These are phyloP conservation scores for Eonycteris spelaea DNA, from an alignment of 2,113 vertebrate species.

Conservation along the genomic window DNA sequence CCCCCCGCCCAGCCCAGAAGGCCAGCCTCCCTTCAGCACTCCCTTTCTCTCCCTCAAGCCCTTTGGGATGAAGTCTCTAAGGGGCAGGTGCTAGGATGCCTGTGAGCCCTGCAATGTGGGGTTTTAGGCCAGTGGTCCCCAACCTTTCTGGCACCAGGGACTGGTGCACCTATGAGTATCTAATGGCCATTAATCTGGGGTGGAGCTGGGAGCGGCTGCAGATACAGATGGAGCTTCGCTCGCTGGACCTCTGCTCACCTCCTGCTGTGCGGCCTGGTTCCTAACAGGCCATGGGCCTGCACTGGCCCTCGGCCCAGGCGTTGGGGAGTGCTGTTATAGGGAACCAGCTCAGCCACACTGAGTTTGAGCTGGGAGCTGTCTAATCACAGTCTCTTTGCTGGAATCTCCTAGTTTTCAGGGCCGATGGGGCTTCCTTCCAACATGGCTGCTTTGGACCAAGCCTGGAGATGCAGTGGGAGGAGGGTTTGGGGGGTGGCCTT, in stretches of 20 bases:
- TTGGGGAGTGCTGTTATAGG: background rate
- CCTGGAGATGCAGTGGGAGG: too few relatives aligned
- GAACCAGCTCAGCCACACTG: background rate
- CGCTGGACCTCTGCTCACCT: too few relatives aligned
- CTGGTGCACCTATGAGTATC: too few relatives aligned
- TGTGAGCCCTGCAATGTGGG: fast-evolving
- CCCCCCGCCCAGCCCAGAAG: too few relatives aligned
- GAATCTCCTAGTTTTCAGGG: fast-evolving
- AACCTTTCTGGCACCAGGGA: too few relatives aligned
- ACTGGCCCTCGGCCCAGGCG: too few relatives aligned
- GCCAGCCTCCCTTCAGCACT: background rate
- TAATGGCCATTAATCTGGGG: too few relatives aligned
- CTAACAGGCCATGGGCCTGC: too few relatives aligned
- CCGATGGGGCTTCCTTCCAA: background rate
- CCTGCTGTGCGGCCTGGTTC: too few relatives aligned
- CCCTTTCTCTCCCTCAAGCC: background rate
- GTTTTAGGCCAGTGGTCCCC: too few relatives aligned
- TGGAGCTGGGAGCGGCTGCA: too few relatives aligned
- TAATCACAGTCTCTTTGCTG: background rate
- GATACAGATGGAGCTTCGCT: too few relatives aligned
- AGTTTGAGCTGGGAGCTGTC: background rate
- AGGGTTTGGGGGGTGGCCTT: background rate
- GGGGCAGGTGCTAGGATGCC: background rate
- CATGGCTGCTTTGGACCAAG: background rate
- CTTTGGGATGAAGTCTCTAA: background rate